Conservation (phyloP, 2,797 vertebrate species). For the Falco novaeseelandiae region DNA sequence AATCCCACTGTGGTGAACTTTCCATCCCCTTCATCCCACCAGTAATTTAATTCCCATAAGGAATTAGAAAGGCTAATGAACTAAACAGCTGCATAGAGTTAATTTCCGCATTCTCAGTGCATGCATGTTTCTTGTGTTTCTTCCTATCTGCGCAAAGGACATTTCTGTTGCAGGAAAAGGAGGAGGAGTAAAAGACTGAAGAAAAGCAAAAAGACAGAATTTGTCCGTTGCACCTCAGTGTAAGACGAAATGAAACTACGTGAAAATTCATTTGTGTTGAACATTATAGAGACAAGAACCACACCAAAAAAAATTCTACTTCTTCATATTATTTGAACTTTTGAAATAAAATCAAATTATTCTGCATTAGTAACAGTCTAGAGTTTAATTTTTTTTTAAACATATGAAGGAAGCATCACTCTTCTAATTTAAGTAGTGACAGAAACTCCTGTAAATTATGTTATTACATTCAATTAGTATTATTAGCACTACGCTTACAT, state of each 20-base stretch:
- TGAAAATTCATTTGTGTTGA: neutral
- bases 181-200: neutral
- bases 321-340: neutral
- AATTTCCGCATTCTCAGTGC: neutral
- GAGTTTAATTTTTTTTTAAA: neutral
- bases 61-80: constrained; percentile 34
- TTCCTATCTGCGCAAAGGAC: neutral
- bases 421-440: neutral
- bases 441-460: neutral
- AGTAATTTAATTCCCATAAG: constrained; percentile 18
- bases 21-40: neutral
- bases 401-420: neutral
- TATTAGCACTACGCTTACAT: neutral
- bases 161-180: neutral
- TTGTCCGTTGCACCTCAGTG: neutral
- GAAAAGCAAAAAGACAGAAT: neutral
- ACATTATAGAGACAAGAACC: neutral
- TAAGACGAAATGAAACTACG: neutral
- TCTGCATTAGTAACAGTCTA: neutral
- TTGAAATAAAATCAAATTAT: neutral
- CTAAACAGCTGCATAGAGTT: neutral
- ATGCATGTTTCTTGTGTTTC: neutral
- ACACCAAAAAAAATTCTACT: neutral
- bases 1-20: neutral
- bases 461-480: neutral